Evolutionary conservation across 1,140 invertebrate genomes (phyloP).

Genomic region (Gryllus bimaculatus): DNA sequence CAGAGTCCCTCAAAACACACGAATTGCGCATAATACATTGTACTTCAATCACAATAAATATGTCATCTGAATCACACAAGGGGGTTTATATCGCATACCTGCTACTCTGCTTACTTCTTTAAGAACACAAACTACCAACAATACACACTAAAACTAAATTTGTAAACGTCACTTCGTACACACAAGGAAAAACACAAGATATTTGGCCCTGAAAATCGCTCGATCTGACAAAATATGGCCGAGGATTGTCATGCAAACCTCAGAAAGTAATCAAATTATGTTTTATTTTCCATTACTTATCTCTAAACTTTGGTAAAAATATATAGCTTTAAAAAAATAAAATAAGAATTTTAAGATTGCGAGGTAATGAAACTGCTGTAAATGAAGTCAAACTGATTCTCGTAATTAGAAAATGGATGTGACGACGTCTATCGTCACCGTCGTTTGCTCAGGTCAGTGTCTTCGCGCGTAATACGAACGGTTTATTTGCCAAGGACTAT

Average conservation of each 20-base stretch:
- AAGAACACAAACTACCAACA: neutral
- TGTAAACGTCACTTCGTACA: neutral
- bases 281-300: neutral
- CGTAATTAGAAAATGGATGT: neutral
- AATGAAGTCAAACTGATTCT: no score
- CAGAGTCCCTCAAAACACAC: neutral
- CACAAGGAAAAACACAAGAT: neutral
- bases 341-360: no score
- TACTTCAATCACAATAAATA: neutral
- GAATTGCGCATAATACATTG: neutral
- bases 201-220: slow-evolving; percentile 8
- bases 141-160: neutral
- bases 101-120: neutral
- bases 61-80: neutral
- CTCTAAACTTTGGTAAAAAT: neutral
- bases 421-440: neutral
- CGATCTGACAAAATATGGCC: slow-evolving; percentile 14
- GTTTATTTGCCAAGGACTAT: no score
- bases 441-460: no score
- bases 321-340: neutral
- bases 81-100: neutral
- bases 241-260: slow-evolving; percentile 13
- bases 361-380: no score
- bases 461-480: no score
- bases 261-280: neutral